Evolutionary conservation across 2,888 invertebrate species (phyloP).

Genomic region (Drosophila seclusa): DNA sequence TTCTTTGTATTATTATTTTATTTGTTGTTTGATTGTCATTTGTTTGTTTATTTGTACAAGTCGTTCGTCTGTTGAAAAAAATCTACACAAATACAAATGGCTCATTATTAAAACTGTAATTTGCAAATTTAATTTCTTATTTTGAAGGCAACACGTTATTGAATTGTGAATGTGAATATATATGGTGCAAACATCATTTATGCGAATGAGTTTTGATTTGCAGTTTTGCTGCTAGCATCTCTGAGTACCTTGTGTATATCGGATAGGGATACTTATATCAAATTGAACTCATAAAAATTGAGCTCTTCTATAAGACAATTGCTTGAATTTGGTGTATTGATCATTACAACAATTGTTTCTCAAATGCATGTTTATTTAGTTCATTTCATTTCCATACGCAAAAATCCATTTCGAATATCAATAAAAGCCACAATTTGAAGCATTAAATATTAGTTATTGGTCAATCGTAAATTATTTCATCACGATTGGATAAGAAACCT

Average conservation of each 20-base stretch:
- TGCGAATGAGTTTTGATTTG: background rate
- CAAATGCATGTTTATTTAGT: background rate
- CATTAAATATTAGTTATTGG: background rate
- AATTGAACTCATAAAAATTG: background rate
- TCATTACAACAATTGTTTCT: background rate
- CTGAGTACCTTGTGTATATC: background rate
- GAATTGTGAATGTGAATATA: background rate
- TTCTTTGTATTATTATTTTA: conserved; percentile 19
- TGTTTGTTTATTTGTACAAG: conserved; percentile 20
- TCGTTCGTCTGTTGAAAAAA: conserved; percentile 13
- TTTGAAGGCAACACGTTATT: conserved; percentile 13
- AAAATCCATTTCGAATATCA: background rate
- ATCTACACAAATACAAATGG: conserved; percentile 4
- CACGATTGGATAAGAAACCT: background rate
- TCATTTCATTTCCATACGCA: background rate
- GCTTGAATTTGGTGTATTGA: background rate
- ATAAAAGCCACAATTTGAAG: background rate
- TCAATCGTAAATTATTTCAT: background rate
- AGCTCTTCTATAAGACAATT: background rate
- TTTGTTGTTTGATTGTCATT: conserved; percentile 32
- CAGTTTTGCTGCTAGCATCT: background rate
- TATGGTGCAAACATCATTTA: background rate
- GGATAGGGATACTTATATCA: background rate
- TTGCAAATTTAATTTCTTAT: background rate
- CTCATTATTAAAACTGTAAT: background rate